A percentile compares a stretch with the other conserved stretches of the same genome.
Conservation (phyloP, 2,113 vertebrate species). For the Brevimyrus niger region DNA sequence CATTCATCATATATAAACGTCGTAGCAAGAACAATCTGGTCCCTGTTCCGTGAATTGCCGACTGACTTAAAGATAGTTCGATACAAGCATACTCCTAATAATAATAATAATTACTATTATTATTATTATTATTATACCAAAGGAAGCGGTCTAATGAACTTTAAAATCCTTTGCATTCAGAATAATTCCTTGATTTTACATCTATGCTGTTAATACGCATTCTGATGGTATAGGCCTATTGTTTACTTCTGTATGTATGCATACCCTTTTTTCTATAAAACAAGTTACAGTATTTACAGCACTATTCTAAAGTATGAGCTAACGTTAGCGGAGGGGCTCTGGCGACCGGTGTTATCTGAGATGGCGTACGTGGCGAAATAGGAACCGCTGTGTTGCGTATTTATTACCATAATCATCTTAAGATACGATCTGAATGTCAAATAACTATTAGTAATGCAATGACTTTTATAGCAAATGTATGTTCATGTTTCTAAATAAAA, state of each 20-base stretch:
- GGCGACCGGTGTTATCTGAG: constrained; percentile 45
- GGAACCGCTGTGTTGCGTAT: constrained; percentile 72
- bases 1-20: neutral
- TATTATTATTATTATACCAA: neutral
- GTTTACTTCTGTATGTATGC: constrained; percentile 28
- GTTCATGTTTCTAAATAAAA: constrained; percentile 95
- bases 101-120: neutral
- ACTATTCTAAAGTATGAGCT: constrained; percentile 53
- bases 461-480: constrained; percentile 92
- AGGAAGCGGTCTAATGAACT: neutral
- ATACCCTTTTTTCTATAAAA: constrained; percentile 48
- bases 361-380: constrained; percentile 48
- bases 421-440: constrained; percentile 69
- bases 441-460: constrained; percentile 68
- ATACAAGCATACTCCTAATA: neutral
- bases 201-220: constrained; percentile 25
- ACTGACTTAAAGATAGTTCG: neutral
- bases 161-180: neutral
- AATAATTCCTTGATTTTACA: neutral
- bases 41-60: neutral
- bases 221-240: constrained; percentile 7
- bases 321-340: constrained; percentile 50
- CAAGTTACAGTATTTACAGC: constrained; percentile 61
- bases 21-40: neutral
- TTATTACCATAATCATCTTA: constrained; percentile 91